phyloP scores from a whole-genome alignment of 2,888 invertebrate species.

The Dioctria linearis region DNA sequence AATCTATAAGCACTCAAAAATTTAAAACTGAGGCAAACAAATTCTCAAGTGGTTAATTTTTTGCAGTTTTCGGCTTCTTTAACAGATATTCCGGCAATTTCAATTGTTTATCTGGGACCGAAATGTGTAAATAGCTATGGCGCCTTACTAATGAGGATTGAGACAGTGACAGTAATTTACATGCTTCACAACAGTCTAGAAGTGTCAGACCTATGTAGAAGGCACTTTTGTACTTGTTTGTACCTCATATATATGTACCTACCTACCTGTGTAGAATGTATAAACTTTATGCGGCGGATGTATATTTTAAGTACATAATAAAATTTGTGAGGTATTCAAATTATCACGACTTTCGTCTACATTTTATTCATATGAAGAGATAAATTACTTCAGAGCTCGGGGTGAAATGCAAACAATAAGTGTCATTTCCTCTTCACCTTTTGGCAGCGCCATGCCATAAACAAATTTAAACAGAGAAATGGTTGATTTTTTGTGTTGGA shows the following conservation, averaged over 20 bases:
- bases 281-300: constrained; percentile 23
- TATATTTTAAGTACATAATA: constrained; percentile 17
- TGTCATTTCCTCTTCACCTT: constrained; percentile 13
- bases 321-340: constrained; percentile 7
- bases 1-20: background rate
- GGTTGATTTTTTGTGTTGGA: background rate
- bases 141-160: constrained; percentile 55
- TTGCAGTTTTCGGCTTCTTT: constrained; percentile 37
- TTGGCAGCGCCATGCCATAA: background rate
- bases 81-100: constrained; percentile 40
- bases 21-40: constrained; percentile 1
- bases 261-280: background rate
- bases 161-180: constrained; percentile 46
- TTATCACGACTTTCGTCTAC: constrained; percentile 3
- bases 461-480: background rate
- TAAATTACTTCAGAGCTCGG: background rate
- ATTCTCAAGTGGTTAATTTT: constrained; percentile 41
- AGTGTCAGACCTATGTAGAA: constrained; percentile 22
- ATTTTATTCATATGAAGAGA: background rate
- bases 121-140: constrained; percentile 58
- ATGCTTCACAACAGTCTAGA: constrained; percentile 33
- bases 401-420: constrained; percentile 10
- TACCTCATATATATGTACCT: background rate
- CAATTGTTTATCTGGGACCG: constrained; percentile 44
- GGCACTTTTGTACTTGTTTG: background rate